Percentiles rank a stretch among this genome's conserved stretches.
Evolutionary conservation across 1,140 invertebrate genomes (phyloP).

Genomic region (Asobara japonica): DNA sequence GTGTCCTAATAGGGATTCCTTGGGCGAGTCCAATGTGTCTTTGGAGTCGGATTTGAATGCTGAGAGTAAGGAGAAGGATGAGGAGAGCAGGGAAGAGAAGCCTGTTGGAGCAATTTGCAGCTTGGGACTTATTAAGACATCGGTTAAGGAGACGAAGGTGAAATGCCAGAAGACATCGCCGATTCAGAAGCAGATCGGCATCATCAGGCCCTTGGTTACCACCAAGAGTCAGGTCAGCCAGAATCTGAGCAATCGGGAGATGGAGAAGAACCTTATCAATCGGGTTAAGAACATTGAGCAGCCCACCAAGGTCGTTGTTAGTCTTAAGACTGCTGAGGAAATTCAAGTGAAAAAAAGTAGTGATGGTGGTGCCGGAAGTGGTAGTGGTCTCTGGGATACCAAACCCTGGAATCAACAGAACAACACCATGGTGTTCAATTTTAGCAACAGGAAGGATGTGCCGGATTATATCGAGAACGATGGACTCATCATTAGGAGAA

Average conservation of each 20-base stretch:
- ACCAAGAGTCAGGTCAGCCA: slow-evolving; percentile 62
- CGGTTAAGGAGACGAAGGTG: slow-evolving; percentile 45
- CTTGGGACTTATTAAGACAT: slow-evolving; percentile 50
- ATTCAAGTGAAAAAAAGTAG: slow-evolving; percentile 59
- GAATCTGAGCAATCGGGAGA: slow-evolving; percentile 71
- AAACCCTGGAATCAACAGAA: slow-evolving; percentile 69
- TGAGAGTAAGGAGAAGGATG: slow-evolving; percentile 28
- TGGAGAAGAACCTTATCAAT: slow-evolving; percentile 79
- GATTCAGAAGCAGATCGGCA: slow-evolving; percentile 69
- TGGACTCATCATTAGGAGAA: slow-evolving; percentile 76
- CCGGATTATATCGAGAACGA: slow-evolving; percentile 92
- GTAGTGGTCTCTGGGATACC: slow-evolving; percentile 66
- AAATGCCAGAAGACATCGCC: slow-evolving; percentile 54
- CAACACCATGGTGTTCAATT: slow-evolving; percentile 88
- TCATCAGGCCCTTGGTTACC: slow-evolving; percentile 70
- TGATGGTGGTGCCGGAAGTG: slow-evolving; percentile 43
- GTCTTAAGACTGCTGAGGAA: slow-evolving; percentile 62
- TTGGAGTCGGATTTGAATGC: slow-evolving; percentile 20
- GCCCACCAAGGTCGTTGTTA: slow-evolving; percentile 67
- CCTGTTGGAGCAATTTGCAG: slow-evolving; percentile 55
- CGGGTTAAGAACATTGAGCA: slow-evolving; percentile 72
- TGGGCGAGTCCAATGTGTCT: no score
- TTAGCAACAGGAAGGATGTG: slow-evolving; percentile 82
- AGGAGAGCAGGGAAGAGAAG: slow-evolving; percentile 44
- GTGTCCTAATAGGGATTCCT: no score